phyloP scores from a whole-genome alignment of 2,113 vertebrate species.

The Chunga burmeisteri region DNA sequence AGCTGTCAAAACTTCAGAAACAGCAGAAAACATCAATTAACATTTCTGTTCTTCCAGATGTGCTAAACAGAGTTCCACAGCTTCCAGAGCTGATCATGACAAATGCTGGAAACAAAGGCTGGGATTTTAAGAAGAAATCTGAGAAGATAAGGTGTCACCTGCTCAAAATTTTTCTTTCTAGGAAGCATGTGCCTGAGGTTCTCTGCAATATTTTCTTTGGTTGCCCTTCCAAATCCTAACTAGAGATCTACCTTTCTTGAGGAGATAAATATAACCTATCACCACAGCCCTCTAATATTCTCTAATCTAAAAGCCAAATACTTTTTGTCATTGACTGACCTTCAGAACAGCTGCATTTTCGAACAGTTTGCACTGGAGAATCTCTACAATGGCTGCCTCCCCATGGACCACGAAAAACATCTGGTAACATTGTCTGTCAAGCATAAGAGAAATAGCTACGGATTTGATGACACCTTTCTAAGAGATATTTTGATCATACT shows the following conservation, averaged over 20 bases:
- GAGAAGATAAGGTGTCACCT: not conserved
- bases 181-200: not conserved
- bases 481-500: not conserved
- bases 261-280: not conserved
- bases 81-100: not conserved
- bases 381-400: conserved; percentile 93
- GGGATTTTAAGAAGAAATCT: not conserved
- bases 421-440: conserved; percentile 93
- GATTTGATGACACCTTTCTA: not conserved
- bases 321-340: conserved; percentile 69
- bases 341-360: conserved; percentile 86
- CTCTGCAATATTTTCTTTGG: not conserved
- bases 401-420: conserved; percentile 92
- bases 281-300: not conserved
- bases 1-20: not conserved
- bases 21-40: not conserved
- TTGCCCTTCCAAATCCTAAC: not conserved
- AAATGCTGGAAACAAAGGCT: not conserved
- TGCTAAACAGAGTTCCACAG: not conserved
- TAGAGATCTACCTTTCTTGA: not conserved
- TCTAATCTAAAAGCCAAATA: not conserved
- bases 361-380: conserved; percentile 89
- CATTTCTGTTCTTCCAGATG: not conserved
- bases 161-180: not conserved
- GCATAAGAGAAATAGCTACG: conserved; percentile 27